Conservation (phyloP, 2,113 vertebrate genomes). For the Anseranas semipalmata region DNA sequence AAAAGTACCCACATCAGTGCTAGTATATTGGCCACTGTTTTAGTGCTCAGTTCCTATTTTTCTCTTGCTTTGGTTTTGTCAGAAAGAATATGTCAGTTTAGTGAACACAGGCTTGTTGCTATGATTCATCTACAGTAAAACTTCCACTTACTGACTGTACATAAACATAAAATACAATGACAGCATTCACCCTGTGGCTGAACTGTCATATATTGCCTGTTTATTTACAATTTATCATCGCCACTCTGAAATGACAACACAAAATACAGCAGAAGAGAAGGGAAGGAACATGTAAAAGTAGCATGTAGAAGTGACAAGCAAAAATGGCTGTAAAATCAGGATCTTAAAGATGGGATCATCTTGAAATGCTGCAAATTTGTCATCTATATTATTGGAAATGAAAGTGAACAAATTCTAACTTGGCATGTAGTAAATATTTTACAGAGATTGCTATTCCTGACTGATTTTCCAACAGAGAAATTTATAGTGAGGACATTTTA, state of each 20-base stretch:
- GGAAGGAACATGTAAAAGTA: neutral
- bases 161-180: neutral
- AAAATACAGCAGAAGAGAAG: neutral
- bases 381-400: neutral
- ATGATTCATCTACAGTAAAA: neutral
- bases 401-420: neutral
- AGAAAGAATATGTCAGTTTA: neutral
- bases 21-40: neutral
- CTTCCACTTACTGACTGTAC: neutral
- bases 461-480: neutral
- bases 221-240: neutral
- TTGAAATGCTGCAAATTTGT: neutral
- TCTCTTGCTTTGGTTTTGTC: neutral
- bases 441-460: neutral
- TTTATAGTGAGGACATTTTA: neutral
- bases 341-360: neutral
- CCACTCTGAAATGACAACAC: neutral
- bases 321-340: neutral
- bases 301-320: no score
- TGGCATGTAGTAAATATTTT: neutral
- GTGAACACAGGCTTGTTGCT: neutral
- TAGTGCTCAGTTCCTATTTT: neutral
- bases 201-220: neutral
- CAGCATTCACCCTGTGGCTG: neutral
- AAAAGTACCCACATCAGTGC: accelerated